Evolutionary conservation across 1,140 invertebrate species (phyloP), one percentile per base, ranked within the genome.

Genomic region (Planococcus citri): DNA sequence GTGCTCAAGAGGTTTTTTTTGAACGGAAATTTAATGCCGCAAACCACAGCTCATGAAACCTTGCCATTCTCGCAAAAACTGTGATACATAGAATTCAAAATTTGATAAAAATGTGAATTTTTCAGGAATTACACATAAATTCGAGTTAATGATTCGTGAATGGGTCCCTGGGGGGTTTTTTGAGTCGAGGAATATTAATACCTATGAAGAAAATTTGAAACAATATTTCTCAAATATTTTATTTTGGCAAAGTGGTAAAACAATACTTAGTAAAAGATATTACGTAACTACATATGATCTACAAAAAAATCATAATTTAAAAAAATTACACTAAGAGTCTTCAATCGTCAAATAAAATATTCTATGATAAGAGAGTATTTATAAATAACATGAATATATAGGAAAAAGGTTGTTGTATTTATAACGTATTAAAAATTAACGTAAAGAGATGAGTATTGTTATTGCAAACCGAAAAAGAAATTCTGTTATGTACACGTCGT

Each of bases 201-300:
- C n/a, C n/a, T n/a, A n/a, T n/a, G n/a, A n/a, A n/a, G n/a, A n/a
- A n/a, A n/a, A n/a, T n/a, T n/a, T n/a, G n/a, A n/a, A n/a, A n/a
- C n/a, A n/a, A n/a, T n/a, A 33, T 33, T 33, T 33, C 12, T 33
- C 29, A 33, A 33, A 25, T 64, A 10, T 25, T 64, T 64, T 64
- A 64, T 64, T 24, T 64, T 25, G 60, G 60, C 60, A 64, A 64
- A 64, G 60, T 64, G 60, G 60, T 64, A 64, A 64, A 64, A 64
- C 60, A 64, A 27, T 64, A 64, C 60, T 64, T 64, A 24, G 6
- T 64, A 64, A 64, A 64, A 64, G 12, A 64, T 25, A 25, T 64
- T 64, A 64, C 22, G 60, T 64, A 64, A 64, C 60, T 64, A 64
- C 60, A 27, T n/a, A 20, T 27, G 10, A 24, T 64, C 60, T 64